phyloP scores from a whole-genome alignment of 2,797 vertebrate species.

The Cuculus canorus region DNA sequence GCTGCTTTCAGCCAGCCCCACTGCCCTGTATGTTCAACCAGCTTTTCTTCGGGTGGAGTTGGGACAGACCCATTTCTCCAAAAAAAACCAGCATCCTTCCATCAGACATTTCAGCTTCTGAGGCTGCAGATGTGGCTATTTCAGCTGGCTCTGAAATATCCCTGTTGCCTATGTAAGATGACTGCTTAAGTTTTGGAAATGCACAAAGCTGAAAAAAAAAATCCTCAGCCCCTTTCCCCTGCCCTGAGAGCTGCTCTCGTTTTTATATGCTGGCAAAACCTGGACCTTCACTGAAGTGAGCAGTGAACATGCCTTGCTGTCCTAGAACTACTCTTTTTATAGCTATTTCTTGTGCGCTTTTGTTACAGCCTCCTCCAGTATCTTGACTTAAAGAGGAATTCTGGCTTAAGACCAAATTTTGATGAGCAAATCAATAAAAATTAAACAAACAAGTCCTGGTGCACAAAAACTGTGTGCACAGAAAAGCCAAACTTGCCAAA shows the following conservation, averaged over 20 bases:
- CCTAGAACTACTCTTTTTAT: background rate
- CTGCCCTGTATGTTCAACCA: rapidly evolving
- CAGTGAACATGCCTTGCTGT: rapidly evolving
- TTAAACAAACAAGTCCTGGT: background rate
- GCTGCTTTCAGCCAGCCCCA: rapidly evolving
- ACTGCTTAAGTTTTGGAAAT: background rate
- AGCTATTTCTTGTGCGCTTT: background rate
- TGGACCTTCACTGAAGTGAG: background rate
- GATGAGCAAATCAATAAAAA: background rate
- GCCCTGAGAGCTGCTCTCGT: background rate
- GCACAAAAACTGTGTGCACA: rapidly evolving
- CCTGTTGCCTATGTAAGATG: background rate
- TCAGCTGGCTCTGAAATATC: background rate
- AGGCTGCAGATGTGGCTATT: background rate
- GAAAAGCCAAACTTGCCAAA: background rate
- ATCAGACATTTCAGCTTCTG: background rate
- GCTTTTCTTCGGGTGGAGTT: background rate
- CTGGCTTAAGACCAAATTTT: background rate
- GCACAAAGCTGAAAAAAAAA: background rate
- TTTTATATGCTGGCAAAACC: background rate
- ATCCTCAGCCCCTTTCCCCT: background rate
- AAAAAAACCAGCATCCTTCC: background rate
- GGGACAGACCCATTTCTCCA: background rate
- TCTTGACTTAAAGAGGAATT: background rate
- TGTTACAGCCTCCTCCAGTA: background rate